Evolutionary conservation across 2,888 invertebrate genomes (phyloP).

Genomic region (Ornithoptera priamus): DNA sequence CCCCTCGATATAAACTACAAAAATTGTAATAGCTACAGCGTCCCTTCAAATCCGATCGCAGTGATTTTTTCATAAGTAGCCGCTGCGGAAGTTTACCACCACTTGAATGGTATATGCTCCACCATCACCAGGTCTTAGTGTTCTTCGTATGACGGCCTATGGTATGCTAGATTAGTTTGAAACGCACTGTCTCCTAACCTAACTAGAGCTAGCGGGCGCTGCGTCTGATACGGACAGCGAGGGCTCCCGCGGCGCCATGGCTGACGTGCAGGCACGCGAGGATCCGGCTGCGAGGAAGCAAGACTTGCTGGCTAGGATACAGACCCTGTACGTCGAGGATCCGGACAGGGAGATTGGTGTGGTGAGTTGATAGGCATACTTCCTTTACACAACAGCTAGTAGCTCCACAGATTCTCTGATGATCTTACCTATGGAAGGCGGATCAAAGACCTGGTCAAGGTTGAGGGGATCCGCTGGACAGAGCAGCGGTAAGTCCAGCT

Average conservation of each 20-base stretch:
- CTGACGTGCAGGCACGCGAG: conserved; percentile 37
- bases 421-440: no score
- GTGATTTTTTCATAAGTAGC: no score
- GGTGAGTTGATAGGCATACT: conserved; percentile 52
- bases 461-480: no score
- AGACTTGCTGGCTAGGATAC: conserved; percentile 54
- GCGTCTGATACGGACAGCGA: conserved; percentile 74
- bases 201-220: conserved; percentile 68
- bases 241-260: conserved; percentile 56
- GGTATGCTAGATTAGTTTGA: conserved; percentile 7
- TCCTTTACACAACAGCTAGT: no score
- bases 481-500: no score
- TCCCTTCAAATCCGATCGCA: no score
- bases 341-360: conserved; percentile 76
- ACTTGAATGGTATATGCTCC: not conserved
- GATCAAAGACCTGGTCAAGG: no score
- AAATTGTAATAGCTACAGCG: no score
- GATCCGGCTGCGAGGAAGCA: conserved; percentile 41
- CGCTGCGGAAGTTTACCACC: no score
- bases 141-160: conserved; percentile 8
- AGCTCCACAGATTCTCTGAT: no score
- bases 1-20: no score
- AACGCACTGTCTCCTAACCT: conserved; percentile 32
- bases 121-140: not conserved
- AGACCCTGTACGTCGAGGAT: conserved; percentile 65